A percentile compares a stretch with the other conserved stretches of the same genome.
These are phyloP conservation scores for Euthynnus affinis DNA, from an alignment of 2,797 vertebrate genomes.

Conservation along the genomic window DNA sequence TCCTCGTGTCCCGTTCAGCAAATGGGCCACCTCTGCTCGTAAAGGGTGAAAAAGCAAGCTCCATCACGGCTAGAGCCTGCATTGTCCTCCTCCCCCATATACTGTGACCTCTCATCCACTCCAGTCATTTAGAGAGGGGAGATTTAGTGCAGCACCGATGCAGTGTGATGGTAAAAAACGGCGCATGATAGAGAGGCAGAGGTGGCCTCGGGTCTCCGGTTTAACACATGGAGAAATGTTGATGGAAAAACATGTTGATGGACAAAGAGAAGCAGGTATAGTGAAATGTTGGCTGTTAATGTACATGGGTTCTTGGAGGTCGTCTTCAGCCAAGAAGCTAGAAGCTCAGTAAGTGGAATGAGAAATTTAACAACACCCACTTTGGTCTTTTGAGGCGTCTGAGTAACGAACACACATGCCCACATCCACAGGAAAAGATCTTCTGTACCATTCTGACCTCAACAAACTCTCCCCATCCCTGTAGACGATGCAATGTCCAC, in stretches of 20 bases:
- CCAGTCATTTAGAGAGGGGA: constrained; percentile 77
- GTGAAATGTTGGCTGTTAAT: constrained; percentile 69
- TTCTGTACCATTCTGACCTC: constrained; percentile 52
- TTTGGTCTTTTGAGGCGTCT: constrained; percentile 64
- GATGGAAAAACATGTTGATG: constrained; percentile 70
- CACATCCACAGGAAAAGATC: constrained; percentile 38
- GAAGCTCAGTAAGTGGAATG: constrained; percentile 59
- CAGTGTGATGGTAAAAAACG: constrained; percentile 66
- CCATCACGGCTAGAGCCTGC: constrained; percentile 62
- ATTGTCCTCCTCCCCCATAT: constrained; percentile 78
- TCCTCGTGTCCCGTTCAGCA: constrained; percentile 53
- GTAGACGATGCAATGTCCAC: constrained; percentile 49
- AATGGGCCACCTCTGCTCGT: constrained; percentile 63
- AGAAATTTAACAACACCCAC: constrained; percentile 61
- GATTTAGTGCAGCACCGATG: constrained; percentile 72
- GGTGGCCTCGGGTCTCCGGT: constrained; percentile 64
- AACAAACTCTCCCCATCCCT: constrained; percentile 57
- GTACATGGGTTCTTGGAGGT: constrained; percentile 66
- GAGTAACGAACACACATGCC: constrained; percentile 59
- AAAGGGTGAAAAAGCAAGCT: constrained; percentile 62
- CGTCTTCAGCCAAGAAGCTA: constrained; percentile 55
- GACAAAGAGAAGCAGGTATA: constrained; percentile 63
- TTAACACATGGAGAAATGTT: constrained; percentile 70
- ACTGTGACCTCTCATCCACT: constrained; percentile 78
- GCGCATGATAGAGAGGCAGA: constrained; percentile 52